phyloP scores from a whole-genome alignment of 2,113 vertebrate species.

The Mobula birostris region DNA sequence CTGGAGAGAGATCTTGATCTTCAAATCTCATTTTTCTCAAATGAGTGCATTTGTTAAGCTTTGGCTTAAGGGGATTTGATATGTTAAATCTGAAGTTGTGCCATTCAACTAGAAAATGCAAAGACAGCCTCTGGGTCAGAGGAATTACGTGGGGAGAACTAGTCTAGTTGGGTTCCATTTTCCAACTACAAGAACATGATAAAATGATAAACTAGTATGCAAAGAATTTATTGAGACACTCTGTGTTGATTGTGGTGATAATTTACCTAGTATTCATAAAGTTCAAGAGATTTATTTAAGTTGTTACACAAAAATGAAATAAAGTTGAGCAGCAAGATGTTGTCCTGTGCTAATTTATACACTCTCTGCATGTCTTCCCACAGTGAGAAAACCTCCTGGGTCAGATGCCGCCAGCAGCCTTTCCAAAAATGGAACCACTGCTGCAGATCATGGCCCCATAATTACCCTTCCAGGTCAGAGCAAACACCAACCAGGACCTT shows the following conservation, averaged over 20 bases:
- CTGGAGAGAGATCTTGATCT: too few relatives aligned
- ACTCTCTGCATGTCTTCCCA: slow-evolving; percentile 38
- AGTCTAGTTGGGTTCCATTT: not conserved
- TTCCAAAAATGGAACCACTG: slow-evolving; percentile 63
- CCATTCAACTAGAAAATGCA: not conserved
- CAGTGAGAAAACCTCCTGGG: slow-evolving; percentile 59
- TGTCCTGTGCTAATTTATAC: not conserved
- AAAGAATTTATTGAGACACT: not conserved
- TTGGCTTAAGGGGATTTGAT: not conserved
- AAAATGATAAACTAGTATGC: not conserved
- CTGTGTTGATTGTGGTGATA: not conserved
- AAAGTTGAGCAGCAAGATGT: not conserved
- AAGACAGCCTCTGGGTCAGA: not conserved
- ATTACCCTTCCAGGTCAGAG: slow-evolving; percentile 79
- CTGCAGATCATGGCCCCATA: slow-evolving; percentile 74
- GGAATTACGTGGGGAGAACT: not conserved
- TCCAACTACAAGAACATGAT: not conserved
- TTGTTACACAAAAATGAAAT: not conserved
- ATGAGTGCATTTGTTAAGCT: too few relatives aligned
- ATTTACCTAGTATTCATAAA: not conserved
- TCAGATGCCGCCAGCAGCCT: slow-evolving; percentile 82
- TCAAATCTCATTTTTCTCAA: too few relatives aligned
- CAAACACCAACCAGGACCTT: slow-evolving; percentile 57
- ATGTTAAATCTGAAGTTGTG: not conserved
- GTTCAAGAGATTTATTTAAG: not conserved